Evolutionary conservation across 2,888 invertebrate genomes (phyloP), one percentile per base, ranked within the genome.

Genomic region (Harpalus rubripes): DNA sequence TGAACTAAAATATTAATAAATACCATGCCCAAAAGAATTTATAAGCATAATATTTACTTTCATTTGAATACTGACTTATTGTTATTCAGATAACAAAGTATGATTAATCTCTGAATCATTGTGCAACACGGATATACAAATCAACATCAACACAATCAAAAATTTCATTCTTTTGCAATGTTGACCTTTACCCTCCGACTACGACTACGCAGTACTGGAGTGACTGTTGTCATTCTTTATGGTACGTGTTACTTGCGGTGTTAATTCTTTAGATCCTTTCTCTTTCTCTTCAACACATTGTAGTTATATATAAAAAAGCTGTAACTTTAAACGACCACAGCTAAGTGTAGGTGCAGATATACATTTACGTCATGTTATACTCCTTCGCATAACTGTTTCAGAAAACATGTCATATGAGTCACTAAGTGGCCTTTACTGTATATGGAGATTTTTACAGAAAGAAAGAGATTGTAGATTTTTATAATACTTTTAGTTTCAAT

Each of bases 401-500:
- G 44, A 52, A 6, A 32, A 52, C 44, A 8, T 52, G 44, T 52
- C 44, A 52, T 10, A 52, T 52, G 44, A 52, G 44, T 52, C 44
- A 52, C 44, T 52, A 52, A 52, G 44, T 52, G 44, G 44, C 44
- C 44, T 52, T 52, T 52, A 52, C 44, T 52, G 44, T 52, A 52
- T 52, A 52, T 52, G 44, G 44, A 52, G 44, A 52, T 52, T 52
- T 52, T 52, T 52, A 12, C 12, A 32, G 32, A 52, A 52, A 32
- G 32, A 52, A 52, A 52, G 44, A 52, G 44, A 52, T 52, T 52
- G 44, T 52, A 52, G 32, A 6, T 10, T 52, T 52, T 12, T 52
- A 12, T 52, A 12, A 12, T 1, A 52, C 44, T 52, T 52, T 52
- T 52, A 52, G 12, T 52, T 52, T 8, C 44, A 8, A 52, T 10